Base-by-base conservation (phyloP, 2,113 vertebrate species). In the Phocoena phocoena region DNA sequence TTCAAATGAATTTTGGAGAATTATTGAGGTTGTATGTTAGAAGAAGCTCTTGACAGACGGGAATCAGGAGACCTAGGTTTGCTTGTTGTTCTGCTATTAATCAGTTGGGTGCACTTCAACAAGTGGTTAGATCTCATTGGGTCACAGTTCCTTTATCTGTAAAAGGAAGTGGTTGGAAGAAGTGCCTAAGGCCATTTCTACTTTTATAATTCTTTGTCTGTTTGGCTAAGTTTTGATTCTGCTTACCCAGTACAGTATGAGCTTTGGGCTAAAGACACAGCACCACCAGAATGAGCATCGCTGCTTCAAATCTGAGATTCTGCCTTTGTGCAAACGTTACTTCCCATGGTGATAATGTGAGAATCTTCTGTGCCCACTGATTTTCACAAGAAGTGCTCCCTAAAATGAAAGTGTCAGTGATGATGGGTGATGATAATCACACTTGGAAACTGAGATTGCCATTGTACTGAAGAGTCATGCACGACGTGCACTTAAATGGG, bases 261-360 rank as follows among this genome's bases (percentile, higher is more conserved):
- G 8, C 17, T 55, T 44, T 12, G 8, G 17, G 14, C 9, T 62
- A 44, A 63, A 11, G 88, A 26, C 11, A 55, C 0, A 0, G 10
- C 5, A 2, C 25, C 47, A 5, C 6, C 5, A 11, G 7, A 68
- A 47, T 6, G 23, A 26, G 13, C 44, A 55, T 26, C 8, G 0
- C 3, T 71, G 50, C 41, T 21, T 81, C 31, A 21, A 18, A 58
- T 5, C 0, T 17, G 31, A 93, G 33, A 71, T 23, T 67, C 33
- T 50, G 21, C 1, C 0, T 26, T 38, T 74, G 20, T 62, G 23
- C 36, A 53, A 55, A 74, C 77, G 26, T n/a, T 28, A 3, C 38
- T 81, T 58, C 15, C 33, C 38, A 25, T 13, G 73, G 6, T 12
- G 14, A n/a, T 17, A 47, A 77, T 8, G 15, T 17, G 20, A 44